Evolutionary conservation across 2,113 vertebrate genomes (phyloP), one percentile per base, ranked within the genome.

Genomic region (Megalops atlanticus): DNA sequence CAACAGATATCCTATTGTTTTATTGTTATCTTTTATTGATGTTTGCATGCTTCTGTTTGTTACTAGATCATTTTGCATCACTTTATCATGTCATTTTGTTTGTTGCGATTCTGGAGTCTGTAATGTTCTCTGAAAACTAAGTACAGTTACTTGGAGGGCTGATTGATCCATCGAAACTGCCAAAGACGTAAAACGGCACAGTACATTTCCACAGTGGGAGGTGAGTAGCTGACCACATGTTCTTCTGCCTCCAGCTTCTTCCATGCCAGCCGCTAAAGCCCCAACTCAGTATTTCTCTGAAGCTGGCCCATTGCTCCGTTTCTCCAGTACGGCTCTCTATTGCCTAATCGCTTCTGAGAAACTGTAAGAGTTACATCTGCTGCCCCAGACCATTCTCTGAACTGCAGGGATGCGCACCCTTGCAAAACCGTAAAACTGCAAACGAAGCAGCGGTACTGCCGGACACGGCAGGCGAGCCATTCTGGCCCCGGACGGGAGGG

Each of bases 401-500:
- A 88, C 87, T 86, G 86, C 86, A 86, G 87, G 89, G 85, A 92
- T 90, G 89, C 68, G 24, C 87, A 82, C 77, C 87, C 87, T 89
- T 91, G 92, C 91, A 93, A 93, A 94, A 92, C 86, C 88, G 85
- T 85, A 86, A 87, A 90, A 91, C 86, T 58, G 87, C 93, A 93
- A 95, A 95, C 91, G 92, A 93, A 93, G 92, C 89, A 91, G 89
- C 87, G 85, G 83, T 78, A 79, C 68, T 72, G 85, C 94, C 90
- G 82, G 85, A 80, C 86, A 89, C 89, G 87, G 85, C 90, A 91
- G 88, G 84, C 89, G 89, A 90, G 88, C 89, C 88, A 86, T 89
- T 91, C 84, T 10, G 84, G 92, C 91, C 90, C 91, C 92, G 88
- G 92, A 93, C 92, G 92, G 90, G 92, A n/a, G n/a, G n/a, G n/a